phyloP scores from a whole-genome alignment of 2,797 vertebrate genomes.

The Takifugu ocellatus region DNA sequence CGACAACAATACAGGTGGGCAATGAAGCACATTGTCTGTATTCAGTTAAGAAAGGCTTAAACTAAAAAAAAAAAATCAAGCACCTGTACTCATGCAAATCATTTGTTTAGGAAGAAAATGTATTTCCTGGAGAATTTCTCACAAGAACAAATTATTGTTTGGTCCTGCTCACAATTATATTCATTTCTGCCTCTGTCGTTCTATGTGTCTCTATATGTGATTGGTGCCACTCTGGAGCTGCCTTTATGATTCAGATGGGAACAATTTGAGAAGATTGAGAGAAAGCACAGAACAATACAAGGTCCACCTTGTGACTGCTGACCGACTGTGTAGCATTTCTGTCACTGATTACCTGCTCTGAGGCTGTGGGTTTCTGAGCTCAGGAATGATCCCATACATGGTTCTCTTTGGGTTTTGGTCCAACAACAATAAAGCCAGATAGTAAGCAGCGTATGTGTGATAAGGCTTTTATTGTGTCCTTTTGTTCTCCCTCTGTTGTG shows the following conservation, averaged over 20 bases:
- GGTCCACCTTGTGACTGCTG: slow-evolving; percentile 18
- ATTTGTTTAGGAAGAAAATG: slow-evolving; percentile 37
- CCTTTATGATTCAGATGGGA: slow-evolving; percentile 55
- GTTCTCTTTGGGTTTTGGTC: slow-evolving; percentile 8
- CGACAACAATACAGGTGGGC: slow-evolving; percentile 53
- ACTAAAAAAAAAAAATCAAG: slow-evolving; percentile 3
- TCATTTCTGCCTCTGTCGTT: slow-evolving; percentile 39
- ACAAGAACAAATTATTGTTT: slow-evolving; percentile 46
- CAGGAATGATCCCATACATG: background rate
- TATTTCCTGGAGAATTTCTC: slow-evolving; percentile 50
- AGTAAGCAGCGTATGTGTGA: too few relatives aligned
- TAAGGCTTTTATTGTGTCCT: too few relatives aligned
- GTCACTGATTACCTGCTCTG: slow-evolving; percentile 30
- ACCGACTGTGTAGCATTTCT: slow-evolving; percentile 18
- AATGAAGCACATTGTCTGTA: slow-evolving; percentile 18
- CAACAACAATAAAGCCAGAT: background rate
- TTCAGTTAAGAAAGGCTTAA: slow-evolving; percentile 18
- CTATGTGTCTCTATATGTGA: slow-evolving; percentile 40
- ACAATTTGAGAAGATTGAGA: slow-evolving; percentile 47
- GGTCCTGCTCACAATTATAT: slow-evolving; percentile 51
- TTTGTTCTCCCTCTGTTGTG: too few relatives aligned
- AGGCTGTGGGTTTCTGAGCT: background rate
- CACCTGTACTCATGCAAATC: background rate
- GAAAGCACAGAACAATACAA: slow-evolving; percentile 48
- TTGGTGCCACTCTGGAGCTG: slow-evolving; percentile 31